Conservation (phyloP, 2,113 vertebrate genomes). For the Boleophthalmus pectinirostris region DNA sequence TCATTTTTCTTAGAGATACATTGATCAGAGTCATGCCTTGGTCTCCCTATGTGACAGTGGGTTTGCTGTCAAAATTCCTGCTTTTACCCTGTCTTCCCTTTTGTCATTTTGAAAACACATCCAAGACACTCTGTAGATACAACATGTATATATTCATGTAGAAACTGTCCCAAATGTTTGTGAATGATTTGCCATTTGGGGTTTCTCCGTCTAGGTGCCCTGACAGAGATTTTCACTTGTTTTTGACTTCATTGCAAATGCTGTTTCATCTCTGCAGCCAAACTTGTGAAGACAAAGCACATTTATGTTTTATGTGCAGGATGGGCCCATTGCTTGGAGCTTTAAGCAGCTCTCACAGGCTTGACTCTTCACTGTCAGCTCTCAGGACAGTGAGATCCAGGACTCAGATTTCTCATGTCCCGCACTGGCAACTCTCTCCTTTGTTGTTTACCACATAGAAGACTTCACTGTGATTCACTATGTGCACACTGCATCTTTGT, state of each 20-base stretch:
- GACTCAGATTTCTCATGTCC: conserved; percentile 30
- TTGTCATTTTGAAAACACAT: conserved; percentile 37
- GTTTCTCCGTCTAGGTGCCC: conserved; percentile 41
- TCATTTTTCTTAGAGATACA: conserved; percentile 43
- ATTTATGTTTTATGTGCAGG: conserved; percentile 54
- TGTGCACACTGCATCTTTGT: conserved; percentile 14
- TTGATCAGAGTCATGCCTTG: conserved; percentile 32
- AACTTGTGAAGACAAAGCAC: conserved; percentile 47
- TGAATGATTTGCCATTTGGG: conserved; percentile 47
- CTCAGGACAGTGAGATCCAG: conserved; percentile 12
- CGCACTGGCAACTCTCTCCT: conserved; percentile 10
- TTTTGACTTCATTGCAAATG: conserved; percentile 38
- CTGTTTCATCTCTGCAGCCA: conserved; percentile 48
- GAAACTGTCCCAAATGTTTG: conserved; percentile 48
- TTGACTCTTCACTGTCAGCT: conserved; percentile 22
- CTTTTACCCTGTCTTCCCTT: conserved; percentile 10
- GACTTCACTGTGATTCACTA: conserved; percentile 8
- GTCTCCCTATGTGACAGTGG: conserved; percentile 20
- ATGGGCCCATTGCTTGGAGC: conserved; percentile 47
- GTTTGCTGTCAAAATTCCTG: conserved; percentile 27
- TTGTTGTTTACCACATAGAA: conserved; percentile 19
- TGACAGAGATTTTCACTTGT: conserved; percentile 26
- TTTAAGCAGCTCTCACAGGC: conserved; percentile 15
- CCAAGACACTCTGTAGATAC: conserved; percentile 29
- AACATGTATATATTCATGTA: conserved; percentile 31